These are phyloP conservation scores for Epirrita christyi DNA, from an alignment of 2,888 invertebrate species.

Conservation along the genomic window DNA sequence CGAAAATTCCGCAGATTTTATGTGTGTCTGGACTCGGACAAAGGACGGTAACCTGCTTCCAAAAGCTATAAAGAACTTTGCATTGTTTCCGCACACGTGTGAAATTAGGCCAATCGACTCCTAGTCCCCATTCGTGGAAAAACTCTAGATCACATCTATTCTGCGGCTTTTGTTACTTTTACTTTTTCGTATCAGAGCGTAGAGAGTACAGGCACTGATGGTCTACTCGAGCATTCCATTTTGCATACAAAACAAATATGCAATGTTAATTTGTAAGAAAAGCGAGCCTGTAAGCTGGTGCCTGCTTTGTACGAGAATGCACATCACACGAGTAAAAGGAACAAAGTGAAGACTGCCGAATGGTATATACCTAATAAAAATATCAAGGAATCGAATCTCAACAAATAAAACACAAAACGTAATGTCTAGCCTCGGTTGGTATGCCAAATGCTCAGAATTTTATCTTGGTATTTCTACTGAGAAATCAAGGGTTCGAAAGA, in stretches of 20 bases:
- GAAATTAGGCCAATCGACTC: conserved; percentile 58
- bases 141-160: neutral
- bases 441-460: conserved; percentile 11
- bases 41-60: conserved; percentile 69
- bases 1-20: conserved; percentile 62
- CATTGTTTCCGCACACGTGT: conserved; percentile 62
- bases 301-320: too few relatives aligned
- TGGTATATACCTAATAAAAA: too few relatives aligned
- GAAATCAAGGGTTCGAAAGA: conserved; percentile 10
- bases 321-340: too few relatives aligned
- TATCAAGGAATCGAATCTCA: too few relatives aligned
- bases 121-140: conserved; percentile 13
- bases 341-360: neutral
- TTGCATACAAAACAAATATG: too few relatives aligned
- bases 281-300: too few relatives aligned
- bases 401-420: conserved; percentile 5
- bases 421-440: neutral
- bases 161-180: too few relatives aligned
- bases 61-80: conserved; percentile 64
- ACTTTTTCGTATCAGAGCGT: too few relatives aligned
- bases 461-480: conserved; percentile 10
- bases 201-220: too few relatives aligned
- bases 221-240: too few relatives aligned
- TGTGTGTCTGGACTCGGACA: conserved; percentile 75
- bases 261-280: too few relatives aligned